phyloP scores from a whole-genome alignment of 1,140 invertebrate species.

The Riptortus pedestris region DNA sequence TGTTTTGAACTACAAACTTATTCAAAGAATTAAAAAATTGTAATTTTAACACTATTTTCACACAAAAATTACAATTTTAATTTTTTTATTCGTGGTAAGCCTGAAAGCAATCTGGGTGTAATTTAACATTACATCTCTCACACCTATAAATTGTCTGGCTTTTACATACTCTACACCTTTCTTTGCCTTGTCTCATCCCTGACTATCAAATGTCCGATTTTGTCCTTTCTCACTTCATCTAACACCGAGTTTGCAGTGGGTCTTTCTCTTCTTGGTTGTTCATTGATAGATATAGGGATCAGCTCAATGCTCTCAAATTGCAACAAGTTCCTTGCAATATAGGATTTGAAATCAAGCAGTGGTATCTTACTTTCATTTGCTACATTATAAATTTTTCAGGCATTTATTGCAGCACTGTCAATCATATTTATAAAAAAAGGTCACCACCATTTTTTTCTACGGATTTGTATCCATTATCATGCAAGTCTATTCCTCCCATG shows the following conservation, averaged over 20 bases:
- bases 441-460: slow-evolving; percentile 34
- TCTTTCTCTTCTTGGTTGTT: not conserved
- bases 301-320: not conserved
- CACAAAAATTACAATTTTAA: not conserved
- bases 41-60: not conserved
- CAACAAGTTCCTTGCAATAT: not conserved
- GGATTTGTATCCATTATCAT: slow-evolving; percentile 32
- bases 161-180: slow-evolving; percentile 3
- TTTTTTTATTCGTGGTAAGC: not conserved
- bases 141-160: slow-evolving; percentile 14
- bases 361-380: slow-evolving; percentile 16
- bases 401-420: slow-evolving; percentile 32
- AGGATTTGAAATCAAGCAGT: slow-evolving; percentile 16
- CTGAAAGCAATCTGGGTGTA: slow-evolving; percentile 4
- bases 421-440: slow-evolving; percentile 32
- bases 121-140: slow-evolving; percentile 4
- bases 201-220: slow-evolving; percentile 7
- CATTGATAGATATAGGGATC: not conserved
- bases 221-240: slow-evolving; percentile 9
- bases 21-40: not conserved
- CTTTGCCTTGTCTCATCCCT: slow-evolving; percentile 7
- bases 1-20: not conserved
- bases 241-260: not conserved
- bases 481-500: slow-evolving; percentile 32
- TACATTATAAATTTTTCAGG: slow-evolving; percentile 26